These are phyloP conservation scores for Oriolus oriolus DNA, from an alignment of 2,113 vertebrate species.

Conservation along the genomic window DNA sequence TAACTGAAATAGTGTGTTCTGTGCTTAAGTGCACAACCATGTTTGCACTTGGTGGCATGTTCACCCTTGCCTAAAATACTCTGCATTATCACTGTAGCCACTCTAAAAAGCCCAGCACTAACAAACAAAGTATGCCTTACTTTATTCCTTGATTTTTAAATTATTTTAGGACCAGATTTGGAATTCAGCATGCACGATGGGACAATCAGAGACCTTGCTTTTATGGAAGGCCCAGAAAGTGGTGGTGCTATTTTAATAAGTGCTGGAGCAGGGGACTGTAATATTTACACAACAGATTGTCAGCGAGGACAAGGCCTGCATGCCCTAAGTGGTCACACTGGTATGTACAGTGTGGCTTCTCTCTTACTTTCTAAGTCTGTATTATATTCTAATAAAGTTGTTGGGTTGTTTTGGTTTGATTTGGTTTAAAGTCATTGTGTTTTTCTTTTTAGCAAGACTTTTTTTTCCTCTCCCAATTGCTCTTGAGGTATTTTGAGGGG, in stretches of 20 bases:
- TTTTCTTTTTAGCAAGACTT: not conserved
- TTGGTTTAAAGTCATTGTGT: not conserved
- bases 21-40: not conserved
- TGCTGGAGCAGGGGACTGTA: slow-evolving; percentile 95
- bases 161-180: slow-evolving; percentile 87
- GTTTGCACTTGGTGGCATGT: not conserved
- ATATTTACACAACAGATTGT: slow-evolving; percentile 95
- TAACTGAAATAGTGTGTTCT: not conserved
- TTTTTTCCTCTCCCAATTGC: not conserved
- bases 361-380: not conserved
- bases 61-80: not conserved
- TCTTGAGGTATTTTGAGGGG: not conserved
- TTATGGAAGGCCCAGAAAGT: slow-evolving; percentile 98
- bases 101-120: not conserved
- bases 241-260: slow-evolving; percentile 97
- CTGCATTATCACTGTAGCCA: not conserved
- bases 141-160: not conserved
- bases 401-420: rapidly evolving
- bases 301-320: slow-evolving; percentile 94
- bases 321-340: slow-evolving; percentile 88
- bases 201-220: slow-evolving; percentile 96
- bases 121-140: not conserved
- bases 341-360: slow-evolving; percentile 60
- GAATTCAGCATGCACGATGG: slow-evolving; percentile 98
- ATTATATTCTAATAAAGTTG: not conserved